Evolutionary conservation across 2,113 vertebrate genomes (phyloP), one percentile per base, ranked within the genome.

Genomic region (Pogona vitticeps): DNA sequence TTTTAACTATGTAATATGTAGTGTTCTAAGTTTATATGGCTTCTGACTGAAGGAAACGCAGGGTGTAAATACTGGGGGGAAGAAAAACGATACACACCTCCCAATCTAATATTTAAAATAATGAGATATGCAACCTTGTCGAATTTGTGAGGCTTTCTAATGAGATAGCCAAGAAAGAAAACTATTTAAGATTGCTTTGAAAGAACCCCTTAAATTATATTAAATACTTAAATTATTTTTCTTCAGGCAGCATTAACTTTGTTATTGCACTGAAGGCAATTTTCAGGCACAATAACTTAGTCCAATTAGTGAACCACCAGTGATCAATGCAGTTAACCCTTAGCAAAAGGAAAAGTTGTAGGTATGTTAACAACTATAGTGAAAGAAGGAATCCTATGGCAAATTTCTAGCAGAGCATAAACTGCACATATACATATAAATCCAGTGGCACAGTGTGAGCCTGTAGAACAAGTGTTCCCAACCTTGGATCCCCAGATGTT

Each of bases 361-460:
- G 18, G 9, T 86, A 13, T 86, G 31, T 80, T 28, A 87, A 82
- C 58, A 10, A 76, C 7, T 6, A 73, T 59, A 1, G 7, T 20
- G 82, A 82, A 86, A 83, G 0, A 1, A 13, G 13, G 31, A 2
- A 7, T 20, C 31, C 76, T 68, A 80, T 73, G 10, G 59, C 28
- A 84, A 77, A 76, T 42, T 20, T 40, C 1, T 21, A 36, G 0
- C 0, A 20, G 2, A 0, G 0, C 46, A 3, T 40, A 12, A 33
- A 1, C 14, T 59, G 0, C 28, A 36, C 8, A 65, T 0, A 67
- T 3, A 1, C 0, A 0, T 20, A 59, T 12, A 18, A n/a, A 6
- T 7, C 5, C 15, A 18, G 1, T 70, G 31, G n/a, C 18, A 9
- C 70, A 17, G 14, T 17, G 61, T 3, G 21, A 13, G 6, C 15